A percentile compares a stretch with the other conserved stretches of the same genome.
These are phyloP conservation scores for Ormyrus pomaceus DNA, from an alignment of 2,888 invertebrate genomes.

Conservation along the genomic window DNA sequence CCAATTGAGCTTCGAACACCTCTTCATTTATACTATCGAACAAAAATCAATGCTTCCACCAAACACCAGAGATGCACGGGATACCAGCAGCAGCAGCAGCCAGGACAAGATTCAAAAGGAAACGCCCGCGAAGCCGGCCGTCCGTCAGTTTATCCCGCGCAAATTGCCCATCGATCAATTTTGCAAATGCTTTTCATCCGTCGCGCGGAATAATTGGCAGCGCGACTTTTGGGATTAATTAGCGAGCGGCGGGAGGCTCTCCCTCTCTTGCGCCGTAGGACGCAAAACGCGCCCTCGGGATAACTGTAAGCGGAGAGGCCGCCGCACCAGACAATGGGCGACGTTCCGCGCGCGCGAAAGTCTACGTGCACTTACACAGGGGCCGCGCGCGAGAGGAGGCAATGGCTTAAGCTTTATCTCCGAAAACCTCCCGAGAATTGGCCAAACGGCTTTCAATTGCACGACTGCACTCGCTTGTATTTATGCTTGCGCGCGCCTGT, in stretches of 20 bases:
- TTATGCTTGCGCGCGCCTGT: neutral
- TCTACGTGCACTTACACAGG: neutral
- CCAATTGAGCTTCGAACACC: no score
- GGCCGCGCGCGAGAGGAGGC: neutral
- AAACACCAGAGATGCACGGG: no score
- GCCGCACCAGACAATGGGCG: neutral
- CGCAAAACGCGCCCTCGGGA: conserved; percentile 19
- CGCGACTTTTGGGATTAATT: conserved; percentile 34
- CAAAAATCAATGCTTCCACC: no score
- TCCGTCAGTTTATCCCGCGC: no score
- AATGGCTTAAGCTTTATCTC: conserved; percentile 35
- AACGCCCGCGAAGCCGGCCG: no score
- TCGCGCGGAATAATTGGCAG: conserved; percentile 21
- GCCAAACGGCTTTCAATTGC: conserved; percentile 39
- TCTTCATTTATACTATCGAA: no score
- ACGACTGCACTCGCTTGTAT: neutral
- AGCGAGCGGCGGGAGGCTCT: neutral
- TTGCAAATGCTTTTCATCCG: conserved; percentile 29
- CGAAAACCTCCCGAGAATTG: conserved; percentile 29
- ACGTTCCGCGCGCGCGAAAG: neutral
- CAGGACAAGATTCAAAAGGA: no score
- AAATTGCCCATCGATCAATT: conserved; percentile 30
- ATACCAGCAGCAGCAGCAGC: no score
- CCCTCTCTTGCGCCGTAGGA: neutral
- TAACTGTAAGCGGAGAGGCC: neutral